Base-by-base conservation (phyloP, 2,113 vertebrate genomes). In the Scortum barcoo region DNA sequence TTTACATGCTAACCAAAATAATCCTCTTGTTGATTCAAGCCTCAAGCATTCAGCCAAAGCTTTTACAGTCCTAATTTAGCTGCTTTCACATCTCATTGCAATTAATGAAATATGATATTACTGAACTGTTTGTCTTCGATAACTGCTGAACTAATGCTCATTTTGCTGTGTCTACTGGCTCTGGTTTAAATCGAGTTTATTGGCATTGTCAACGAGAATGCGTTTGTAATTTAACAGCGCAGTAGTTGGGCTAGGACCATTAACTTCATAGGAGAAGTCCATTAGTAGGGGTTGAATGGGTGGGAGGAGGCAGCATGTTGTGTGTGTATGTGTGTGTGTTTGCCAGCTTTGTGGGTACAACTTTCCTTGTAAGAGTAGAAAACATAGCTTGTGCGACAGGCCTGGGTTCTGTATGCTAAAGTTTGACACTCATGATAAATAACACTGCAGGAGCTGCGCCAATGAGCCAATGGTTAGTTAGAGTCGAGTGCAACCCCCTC, bases 361-460 rank as follows among this genome's bases (percentile, higher is more conserved):
- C 7, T 61, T 33, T 46, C 50, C 36, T 22, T n/a, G 16, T 26
- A 54, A 17, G 54, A 60, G 22, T 22, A 28, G 33, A 36, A 65
- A 30, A 72, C 0, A 60, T 17, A 26, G 51, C 69, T 58, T 57
- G 40, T 71, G 57, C 33, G 33, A 67, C 24, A 68, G 62, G 13
- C 61, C 28, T 74, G 61, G 28, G 72, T 72, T 33, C 56, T 69
- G 58, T 85, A 11, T 76, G 57, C 54, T 33, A 19, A 24, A 66
- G 62, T 67, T 65, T 70, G 46, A 82, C 53, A 71, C 24, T 22
- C 10, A 60, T 66, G 53, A 74, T 75, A 56, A 72, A 76, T 71
- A 65, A 83, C 40, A 57, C 53, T 60, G 30, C 28, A 70, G 38
- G 36, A 70, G 56, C 17, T 13, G 33, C 4, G 11, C n/a, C 20